These are phyloP conservation scores for Drosophila macrospina DNA, from an alignment of 2,888 invertebrate genomes.

Conservation along the genomic window DNA sequence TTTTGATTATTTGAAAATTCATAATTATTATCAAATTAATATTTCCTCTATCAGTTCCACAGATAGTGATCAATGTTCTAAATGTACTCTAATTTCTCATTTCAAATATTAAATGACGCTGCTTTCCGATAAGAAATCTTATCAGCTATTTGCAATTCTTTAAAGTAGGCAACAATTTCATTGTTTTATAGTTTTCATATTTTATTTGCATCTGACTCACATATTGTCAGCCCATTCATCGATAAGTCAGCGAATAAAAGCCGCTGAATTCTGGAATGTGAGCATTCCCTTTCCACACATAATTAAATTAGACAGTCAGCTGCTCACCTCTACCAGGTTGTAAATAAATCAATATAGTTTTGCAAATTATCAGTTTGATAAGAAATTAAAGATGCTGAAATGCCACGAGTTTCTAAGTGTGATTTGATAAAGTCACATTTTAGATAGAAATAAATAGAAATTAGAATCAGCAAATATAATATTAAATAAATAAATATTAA, in stretches of 20 bases:
- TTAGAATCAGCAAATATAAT: too few relatives aligned
- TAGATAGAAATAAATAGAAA: too few relatives aligned
- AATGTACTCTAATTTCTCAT: slow-evolving; percentile 26
- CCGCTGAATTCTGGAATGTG: neutral
- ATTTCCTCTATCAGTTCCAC: neutral
- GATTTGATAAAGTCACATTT: slow-evolving; percentile 3
- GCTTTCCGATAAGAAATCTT: slow-evolving; percentile 17
- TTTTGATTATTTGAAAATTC: too few relatives aligned
- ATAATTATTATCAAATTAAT: neutral
- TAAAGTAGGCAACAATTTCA: slow-evolving; percentile 43
- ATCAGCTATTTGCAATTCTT: slow-evolving; percentile 1
- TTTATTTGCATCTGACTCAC: slow-evolving; percentile 50
- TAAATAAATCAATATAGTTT: neutral
- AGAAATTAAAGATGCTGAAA: slow-evolving; percentile 3
- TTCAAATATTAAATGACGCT: slow-evolving; percentile 13
- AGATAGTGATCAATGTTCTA: slow-evolving; percentile 34
- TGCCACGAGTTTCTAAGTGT: neutral
- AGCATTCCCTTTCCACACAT: neutral
- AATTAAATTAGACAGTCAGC: slow-evolving; percentile 14
- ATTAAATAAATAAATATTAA: too few relatives aligned
- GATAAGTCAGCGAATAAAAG: slow-evolving; percentile 23
- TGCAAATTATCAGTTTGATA: too few relatives aligned
- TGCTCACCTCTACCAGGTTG: slow-evolving; percentile 1
- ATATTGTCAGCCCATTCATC: slow-evolving; percentile 6
- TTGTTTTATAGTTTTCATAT: slow-evolving; percentile 1